Evolutionary conservation across 2,797 vertebrate genomes (phyloP).

Genomic region (Neoniphon sammara): DNA sequence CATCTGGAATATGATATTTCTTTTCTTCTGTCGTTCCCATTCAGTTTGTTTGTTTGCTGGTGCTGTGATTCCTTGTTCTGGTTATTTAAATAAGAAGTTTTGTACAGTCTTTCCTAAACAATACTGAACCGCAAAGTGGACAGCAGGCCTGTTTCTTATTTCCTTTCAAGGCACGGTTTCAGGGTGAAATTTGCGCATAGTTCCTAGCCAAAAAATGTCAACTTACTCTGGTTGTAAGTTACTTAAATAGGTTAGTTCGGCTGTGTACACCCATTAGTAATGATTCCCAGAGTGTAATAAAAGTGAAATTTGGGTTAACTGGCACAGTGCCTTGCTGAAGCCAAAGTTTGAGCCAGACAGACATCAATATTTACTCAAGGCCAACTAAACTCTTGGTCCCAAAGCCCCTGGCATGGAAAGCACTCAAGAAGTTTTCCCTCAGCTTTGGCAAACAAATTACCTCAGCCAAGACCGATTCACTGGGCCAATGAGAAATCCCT

Average conservation of each 20-base stretch:
- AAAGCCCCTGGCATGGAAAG: conserved; percentile 15
- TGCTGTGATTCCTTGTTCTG: conserved; percentile 3
- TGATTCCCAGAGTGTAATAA: conserved; percentile 53
- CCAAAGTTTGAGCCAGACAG: conserved; percentile 59
- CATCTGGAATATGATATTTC: not conserved
- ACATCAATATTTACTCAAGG: conserved; percentile 70
- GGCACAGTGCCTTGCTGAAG: conserved; percentile 29
- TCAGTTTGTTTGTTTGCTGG: conserved; percentile 7
- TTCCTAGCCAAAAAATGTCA: conserved; percentile 42
- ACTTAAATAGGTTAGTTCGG: conserved; percentile 46
- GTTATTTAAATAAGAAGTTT: not conserved
- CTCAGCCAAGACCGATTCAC: conserved; percentile 32
- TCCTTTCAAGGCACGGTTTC: conserved; percentile 33
- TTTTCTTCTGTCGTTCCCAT: conserved; percentile 2
- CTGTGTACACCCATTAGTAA: conserved; percentile 47
- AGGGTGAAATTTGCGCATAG: conserved; percentile 14
- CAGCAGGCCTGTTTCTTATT: conserved; percentile 33
- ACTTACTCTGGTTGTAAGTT: conserved; percentile 19
- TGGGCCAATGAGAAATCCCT: conserved; percentile 4
- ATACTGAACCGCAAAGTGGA: not conserved
- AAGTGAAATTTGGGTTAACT: conserved; percentile 59
- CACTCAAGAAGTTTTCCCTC: conserved; percentile 2
- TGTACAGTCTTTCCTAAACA: not conserved
- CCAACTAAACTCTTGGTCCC: conserved; percentile 40
- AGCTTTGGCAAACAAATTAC: conserved; percentile 27